These are phyloP conservation scores for Calidris pygmaea DNA, from an alignment of 2,113 vertebrate genomes.

Conservation along the genomic window DNA sequence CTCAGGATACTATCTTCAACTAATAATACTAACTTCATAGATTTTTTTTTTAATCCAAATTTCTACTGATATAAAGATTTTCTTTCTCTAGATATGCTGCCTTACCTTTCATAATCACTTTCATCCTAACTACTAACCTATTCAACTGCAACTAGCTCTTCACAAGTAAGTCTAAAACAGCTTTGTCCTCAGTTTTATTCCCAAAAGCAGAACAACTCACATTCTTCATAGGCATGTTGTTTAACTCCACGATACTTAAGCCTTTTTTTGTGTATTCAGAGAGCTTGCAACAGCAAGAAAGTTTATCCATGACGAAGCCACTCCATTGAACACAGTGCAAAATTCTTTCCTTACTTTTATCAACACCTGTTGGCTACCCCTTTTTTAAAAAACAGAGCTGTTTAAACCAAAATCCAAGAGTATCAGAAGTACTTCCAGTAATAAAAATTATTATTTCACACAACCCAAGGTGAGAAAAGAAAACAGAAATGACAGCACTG, in stretches of 20 bases:
- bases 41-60: neutral
- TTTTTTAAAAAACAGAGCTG: neutral
- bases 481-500: neutral
- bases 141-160: neutral
- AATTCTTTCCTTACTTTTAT: neutral
- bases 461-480: neutral
- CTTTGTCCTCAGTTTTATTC: neutral
- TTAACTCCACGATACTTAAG: neutral
- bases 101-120: neutral
- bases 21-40: neutral
- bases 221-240: fast-evolving
- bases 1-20: neutral
- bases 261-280: neutral
- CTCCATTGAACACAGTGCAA: neutral
- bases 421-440: neutral
- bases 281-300: neutral
- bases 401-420: neutral
- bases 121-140: neutral
- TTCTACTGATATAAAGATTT: neutral
- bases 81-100: neutral
- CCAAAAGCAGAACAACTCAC: neutral
- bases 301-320: neutral
- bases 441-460: neutral
- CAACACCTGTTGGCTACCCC: neutral
- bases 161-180: neutral